Base-by-base conservation (phyloP, 2,113 vertebrate genomes). In the Tonatia bakeri region DNA sequence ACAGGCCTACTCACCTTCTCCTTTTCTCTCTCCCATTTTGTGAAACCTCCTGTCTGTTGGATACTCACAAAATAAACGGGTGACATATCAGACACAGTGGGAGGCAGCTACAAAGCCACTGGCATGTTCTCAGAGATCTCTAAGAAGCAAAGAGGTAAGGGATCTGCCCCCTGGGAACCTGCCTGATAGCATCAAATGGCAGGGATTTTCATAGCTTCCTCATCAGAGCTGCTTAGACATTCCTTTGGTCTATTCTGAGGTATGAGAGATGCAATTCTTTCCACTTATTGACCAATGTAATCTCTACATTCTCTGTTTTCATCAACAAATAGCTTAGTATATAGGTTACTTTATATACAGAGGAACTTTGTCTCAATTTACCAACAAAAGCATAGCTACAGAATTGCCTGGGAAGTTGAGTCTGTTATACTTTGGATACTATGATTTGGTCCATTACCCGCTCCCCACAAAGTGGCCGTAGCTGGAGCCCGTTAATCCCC, bases 181-280 rank as follows among this genome's bases (percentile, higher is more conserved):
- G 5, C 13, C 45, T 56, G 31, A 47, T 10, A 50, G 5, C 15
- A 50, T 7, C 0, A 0, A n/a, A 31, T 22, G 16, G 10, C 1
- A 50, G 54, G 38, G 22, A 31, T 50, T 50, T 70, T 56, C 20
- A 5, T 4, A 64, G 16, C 14, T 79, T 59, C 33, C 79, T 11
- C 45, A 54, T 40, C 43, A 50, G 33, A 87, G 52, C 65, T 40
- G 33, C 50, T 84, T 54, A 65, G 19, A 38, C 61, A 72, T 56
- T 88, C 7, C 36, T 73, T 47, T 79, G 72, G 70, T 65, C 77
- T 72, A 5, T 43, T 94, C 9, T 92, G 56, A 67, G 36, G 56
- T 33, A 12, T 22, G 47, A 38, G 73, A 86, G 28, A 43, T 22
- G 22, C 1, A 59, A 61, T 86, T 56, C 40, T 50, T 81, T 86